Conservation (phyloP, 2,113 vertebrate genomes). For the Heloderma charlesbogerti region DNA sequence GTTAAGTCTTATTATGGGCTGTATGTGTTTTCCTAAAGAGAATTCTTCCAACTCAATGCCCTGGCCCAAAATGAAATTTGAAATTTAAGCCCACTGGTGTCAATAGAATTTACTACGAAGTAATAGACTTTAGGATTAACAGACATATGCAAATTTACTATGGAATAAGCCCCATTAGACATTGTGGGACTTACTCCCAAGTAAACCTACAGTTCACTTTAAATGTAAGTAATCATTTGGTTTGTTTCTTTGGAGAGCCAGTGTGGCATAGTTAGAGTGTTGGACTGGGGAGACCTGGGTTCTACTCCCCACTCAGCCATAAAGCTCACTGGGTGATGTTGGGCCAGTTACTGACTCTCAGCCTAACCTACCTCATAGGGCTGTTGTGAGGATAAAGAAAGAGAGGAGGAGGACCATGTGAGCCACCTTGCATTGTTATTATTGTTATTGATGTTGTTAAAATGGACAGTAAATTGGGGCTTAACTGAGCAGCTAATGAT, state of each 20-base stretch:
- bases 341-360: too few relatives aligned
- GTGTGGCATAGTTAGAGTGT: too few relatives aligned
- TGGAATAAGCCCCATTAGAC: background rate
- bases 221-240: background rate
- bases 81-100: background rate
- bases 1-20: background rate
- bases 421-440: too few relatives aligned
- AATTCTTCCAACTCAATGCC: background rate
- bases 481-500: background rate
- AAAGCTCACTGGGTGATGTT: too few relatives aligned
- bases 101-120: background rate
- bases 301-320: too few relatives aligned
- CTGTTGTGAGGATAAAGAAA: too few relatives aligned
- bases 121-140: background rate
- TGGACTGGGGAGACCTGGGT: too few relatives aligned
- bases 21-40: background rate
- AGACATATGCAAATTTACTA: background rate
- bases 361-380: too few relatives aligned
- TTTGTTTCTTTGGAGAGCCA: background rate
- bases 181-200: background rate
- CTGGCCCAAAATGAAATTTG: background rate
- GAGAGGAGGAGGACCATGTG: too few relatives aligned
- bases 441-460: too few relatives aligned
- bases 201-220: background rate
- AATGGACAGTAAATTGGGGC: too few relatives aligned